Base-by-base conservation (phyloP, 37 sponge, comb jelly and placozoan species). In the Beroe forskalii region DNA sequence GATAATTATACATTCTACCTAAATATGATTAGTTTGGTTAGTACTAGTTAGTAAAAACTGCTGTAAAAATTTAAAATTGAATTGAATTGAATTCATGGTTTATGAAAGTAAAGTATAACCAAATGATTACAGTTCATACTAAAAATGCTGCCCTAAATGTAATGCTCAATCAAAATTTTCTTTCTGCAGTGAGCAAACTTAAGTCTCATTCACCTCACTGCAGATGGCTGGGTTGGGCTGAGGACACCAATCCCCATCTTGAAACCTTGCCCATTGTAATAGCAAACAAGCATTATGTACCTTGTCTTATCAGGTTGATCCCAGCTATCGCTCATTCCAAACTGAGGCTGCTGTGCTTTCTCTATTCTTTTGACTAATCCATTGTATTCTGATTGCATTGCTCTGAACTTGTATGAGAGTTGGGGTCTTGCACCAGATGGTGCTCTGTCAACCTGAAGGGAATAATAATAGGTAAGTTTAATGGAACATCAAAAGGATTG, bases 141-240 rank as follows among this genome's bases (percentile, higher is more conserved):
- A n/a, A n/a, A n/a, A n/a, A n/a, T n/a, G n/a, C n/a, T n/a, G n/a
- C n/a, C n/a, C n/a, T n/a, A n/a, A n/a, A n/a, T n/a, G n/a, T n/a
- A n/a, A n/a, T n/a, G n/a, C n/a, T n/a, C n/a, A n/a, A n/a, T n/a
- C n/a, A n/a, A n/a, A n/a, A n/a, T n/a, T n/a, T n/a, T n/a, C n/a
- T n/a, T n/a, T n/a, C n/a, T n/a, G n/a, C n/a, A n/a, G n/a, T n/a
- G n/a, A n/a, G n/a, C n/a, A n/a, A n/a, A n/a, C n/a, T n/a, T n/a
- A n/a, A n/a, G n/a, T n/a, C n/a, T n/a, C n/a, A n/a, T n/a, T n/a
- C n/a, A n/a, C n/a, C n/a, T n/a, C n/a, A n/a, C n/a, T n/a, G n/a
- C n/a, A 48, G 12, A 48, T 36, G 72, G 72, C 72, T 69, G 32
- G 72, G 72, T 69, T 69, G 72, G 72, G 72, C 72, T 32, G 72